phyloP scores from a whole-genome alignment of 2,888 invertebrate genomes.

The Beris chalybata region DNA sequence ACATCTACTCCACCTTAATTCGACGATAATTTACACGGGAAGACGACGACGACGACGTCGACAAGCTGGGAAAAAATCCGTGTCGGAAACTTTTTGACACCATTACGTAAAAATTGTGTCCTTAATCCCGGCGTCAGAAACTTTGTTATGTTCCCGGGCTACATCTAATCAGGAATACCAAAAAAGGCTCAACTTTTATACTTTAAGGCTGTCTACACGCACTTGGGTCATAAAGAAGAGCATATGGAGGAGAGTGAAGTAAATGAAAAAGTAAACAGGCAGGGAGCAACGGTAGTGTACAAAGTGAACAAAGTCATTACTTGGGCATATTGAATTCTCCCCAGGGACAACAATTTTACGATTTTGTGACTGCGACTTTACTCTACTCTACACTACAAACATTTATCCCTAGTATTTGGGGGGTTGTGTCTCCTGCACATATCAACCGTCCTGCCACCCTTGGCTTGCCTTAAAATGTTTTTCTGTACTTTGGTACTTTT shows the following conservation, averaged over 20 bases:
- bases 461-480: no score
- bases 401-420: no score
- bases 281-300: slow-evolving; percentile 20
- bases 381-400: no score
- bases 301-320: slow-evolving; percentile 39
- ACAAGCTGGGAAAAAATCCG: neutral
- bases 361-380: slow-evolving; percentile 27
- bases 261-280: slow-evolving; percentile 34
- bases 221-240: slow-evolving; percentile 27
- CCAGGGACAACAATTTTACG: slow-evolving; percentile 36
- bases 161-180: slow-evolving; percentile 1
- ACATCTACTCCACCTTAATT: no score
- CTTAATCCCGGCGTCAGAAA: slow-evolving; percentile 6
- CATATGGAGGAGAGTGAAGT: slow-evolving; percentile 30
- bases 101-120: slow-evolving; percentile 12
- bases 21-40: no score
- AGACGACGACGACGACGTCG: no score
- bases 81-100: slow-evolving; percentile 5
- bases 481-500: no score
- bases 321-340: slow-evolving; percentile 38
- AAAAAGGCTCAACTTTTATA: slow-evolving; percentile 1
- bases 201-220: slow-evolving; percentile 25
- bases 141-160: neutral
- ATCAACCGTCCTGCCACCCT: no score
- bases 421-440: no score